phyloP scores from a whole-genome alignment of 2,113 vertebrate species.

The Engystomops pustulosus region DNA sequence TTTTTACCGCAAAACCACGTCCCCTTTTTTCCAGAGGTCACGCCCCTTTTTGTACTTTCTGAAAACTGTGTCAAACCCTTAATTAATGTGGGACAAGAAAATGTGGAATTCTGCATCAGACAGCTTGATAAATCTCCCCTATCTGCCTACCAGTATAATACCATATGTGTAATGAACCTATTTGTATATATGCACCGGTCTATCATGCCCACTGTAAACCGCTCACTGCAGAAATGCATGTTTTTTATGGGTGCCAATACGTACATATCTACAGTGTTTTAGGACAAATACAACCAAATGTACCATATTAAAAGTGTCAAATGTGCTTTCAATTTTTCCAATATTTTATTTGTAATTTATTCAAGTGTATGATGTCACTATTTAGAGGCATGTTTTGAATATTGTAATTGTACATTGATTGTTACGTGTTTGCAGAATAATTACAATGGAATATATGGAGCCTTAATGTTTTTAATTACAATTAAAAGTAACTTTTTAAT shows the following conservation, averaged over 20 bases:
- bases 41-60: too few species aligned
- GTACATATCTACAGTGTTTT: constrained; percentile 59
- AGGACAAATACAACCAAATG: constrained; percentile 44
- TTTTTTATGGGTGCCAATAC: constrained; percentile 53
- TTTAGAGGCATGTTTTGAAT: constrained; percentile 69
- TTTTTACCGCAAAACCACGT: too few species aligned
- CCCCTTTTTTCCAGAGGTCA: too few species aligned
- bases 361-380: constrained; percentile 63
- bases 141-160: constrained; percentile 19
- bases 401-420: constrained; percentile 66
- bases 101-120: too few species aligned
- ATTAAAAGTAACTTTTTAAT: constrained; percentile 52
- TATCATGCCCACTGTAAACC: neutral
- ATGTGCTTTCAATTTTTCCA: constrained; percentile 62
- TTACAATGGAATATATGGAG: constrained; percentile 63
- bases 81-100: too few species aligned
- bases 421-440: constrained; percentile 62
- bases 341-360: constrained; percentile 62
- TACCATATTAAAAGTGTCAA: constrained; percentile 60
- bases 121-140: too few species aligned
- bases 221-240: constrained; percentile 41
- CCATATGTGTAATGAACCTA: neutral
- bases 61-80: too few species aligned
- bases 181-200: neutral
- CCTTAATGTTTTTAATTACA: constrained; percentile 66